phyloP scores from a whole-genome alignment of 2,113 vertebrate species.

The Crotalus horridus region DNA sequence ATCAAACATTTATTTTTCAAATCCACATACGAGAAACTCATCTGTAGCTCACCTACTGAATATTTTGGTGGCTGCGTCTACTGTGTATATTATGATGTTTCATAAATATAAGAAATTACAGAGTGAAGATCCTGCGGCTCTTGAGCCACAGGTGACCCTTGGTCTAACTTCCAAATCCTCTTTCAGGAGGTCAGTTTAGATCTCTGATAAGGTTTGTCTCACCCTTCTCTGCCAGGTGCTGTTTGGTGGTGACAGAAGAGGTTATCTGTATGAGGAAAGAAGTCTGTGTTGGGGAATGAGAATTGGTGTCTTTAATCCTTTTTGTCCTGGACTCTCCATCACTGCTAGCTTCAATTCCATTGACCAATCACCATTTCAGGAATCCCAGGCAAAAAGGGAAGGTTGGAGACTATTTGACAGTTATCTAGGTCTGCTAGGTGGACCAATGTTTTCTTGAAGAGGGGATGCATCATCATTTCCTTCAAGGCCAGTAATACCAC shows the following conservation, averaged over 20 bases:
- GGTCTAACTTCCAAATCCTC: background rate
- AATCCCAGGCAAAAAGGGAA: background rate
- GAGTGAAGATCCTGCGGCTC: background rate
- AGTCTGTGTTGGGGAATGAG: background rate
- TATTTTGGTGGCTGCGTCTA: background rate
- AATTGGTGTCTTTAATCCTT: background rate
- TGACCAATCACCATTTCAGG: background rate
- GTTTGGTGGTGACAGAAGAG: background rate
- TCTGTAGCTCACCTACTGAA: background rate
- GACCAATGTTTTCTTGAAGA: background rate
- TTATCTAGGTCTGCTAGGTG: background rate
- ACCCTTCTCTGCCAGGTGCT: background rate
- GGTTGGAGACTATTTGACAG: background rate
- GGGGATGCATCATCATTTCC: background rate
- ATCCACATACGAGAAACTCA: background rate
- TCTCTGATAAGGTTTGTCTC: background rate
- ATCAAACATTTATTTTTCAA: slow-evolving; percentile 19
- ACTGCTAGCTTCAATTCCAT: background rate
- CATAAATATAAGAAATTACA: background rate
- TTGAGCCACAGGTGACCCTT: background rate
- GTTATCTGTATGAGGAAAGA: background rate
- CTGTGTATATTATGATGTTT: background rate
- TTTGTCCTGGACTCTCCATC: background rate
- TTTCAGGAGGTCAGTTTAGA: background rate
- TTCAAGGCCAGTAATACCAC: background rate